phyloP scores from a whole-genome alignment of 1,140 invertebrate species.

The Caenorhabditis latens region DNA sequence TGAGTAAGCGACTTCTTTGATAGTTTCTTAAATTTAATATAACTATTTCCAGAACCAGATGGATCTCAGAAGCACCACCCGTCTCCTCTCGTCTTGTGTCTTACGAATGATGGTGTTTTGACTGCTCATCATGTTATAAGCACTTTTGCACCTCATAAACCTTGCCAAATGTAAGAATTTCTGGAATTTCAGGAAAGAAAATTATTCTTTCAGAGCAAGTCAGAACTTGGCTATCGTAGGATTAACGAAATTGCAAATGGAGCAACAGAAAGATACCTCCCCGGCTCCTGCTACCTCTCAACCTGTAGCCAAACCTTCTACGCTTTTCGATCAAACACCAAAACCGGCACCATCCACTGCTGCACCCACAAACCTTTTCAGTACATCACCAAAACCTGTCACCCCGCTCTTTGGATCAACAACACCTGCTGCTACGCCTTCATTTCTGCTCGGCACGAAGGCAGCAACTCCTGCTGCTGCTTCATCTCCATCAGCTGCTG shows the following conservation, averaged over 20 bases:
- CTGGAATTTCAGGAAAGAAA: background rate
- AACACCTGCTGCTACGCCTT: background rate
- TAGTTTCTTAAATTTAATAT: background rate
- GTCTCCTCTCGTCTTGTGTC: conserved; percentile 51
- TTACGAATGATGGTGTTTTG: conserved; percentile 61
- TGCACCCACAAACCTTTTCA: background rate
- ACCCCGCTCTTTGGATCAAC: background rate
- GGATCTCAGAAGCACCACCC: conserved; percentile 34
- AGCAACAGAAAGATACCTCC: background rate
- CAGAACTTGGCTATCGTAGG: background rate
- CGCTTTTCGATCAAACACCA: background rate
- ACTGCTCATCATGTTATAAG: conserved; percentile 43
- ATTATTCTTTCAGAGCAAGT: background rate
- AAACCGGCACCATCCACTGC: background rate
- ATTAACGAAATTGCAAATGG: background rate
- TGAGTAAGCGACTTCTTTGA: background rate
- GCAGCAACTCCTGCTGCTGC: background rate
- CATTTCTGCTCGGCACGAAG: background rate
- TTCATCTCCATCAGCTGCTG: background rate
- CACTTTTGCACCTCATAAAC: background rate
- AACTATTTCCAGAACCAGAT: conserved; percentile 38
- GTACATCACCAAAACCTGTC: background rate
- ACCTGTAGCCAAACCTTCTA: background rate
- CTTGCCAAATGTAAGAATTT: conserved; percentile 41
- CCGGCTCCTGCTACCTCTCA: background rate